Evolutionary conservation across 2,113 vertebrate species (phyloP), one percentile per base, ranked within the genome.

Genomic region (Nerophis lumbriciformis): DNA sequence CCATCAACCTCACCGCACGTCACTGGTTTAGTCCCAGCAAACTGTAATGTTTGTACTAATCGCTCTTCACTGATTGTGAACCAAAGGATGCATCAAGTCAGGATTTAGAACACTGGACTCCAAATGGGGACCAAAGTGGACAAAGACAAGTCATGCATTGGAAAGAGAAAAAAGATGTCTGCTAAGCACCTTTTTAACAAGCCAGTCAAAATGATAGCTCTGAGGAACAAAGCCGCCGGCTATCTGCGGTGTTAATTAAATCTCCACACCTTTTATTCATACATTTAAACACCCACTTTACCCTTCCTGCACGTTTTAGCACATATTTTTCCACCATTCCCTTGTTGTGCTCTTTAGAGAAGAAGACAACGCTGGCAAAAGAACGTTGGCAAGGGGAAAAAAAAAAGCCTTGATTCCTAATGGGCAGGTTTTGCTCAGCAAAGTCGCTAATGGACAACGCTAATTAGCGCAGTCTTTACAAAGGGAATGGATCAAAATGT

Each of bases 401-500:
- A 88, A 84, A 89, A 86, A 79, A 71, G 80, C 85, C 79, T 87
- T 85, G 88, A 89, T 85, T 85, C 81, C 82, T 90, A 91, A 91
- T 90, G 88, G 86, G 83, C 78, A 79, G 79, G 88, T 89, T 12
- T 89, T 88, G 85, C 84, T 80, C 77, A 64, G 84, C 85, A 85
- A 86, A 89, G 79, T 81, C 85, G 77, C 89, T 92, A 92, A 92
- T 92, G 90, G 91, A 87, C 69, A 71, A 83, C 69, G 78, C 82
- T 91, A 90, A 90, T 92, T 90, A 91, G 88, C 82, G 71, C 77
- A 83, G 82, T 79, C 76, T 19, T 82, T 80, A 88, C 87, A 88
- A 90, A 90, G 79, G 83, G 67, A 84, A 71, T 68, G 80, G 89
- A 91, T 91, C 90, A 90, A 91, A 92, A 89, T 76, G 81, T 83